Conservation (phyloP, 2,797 vertebrate genomes). For the Neosilurus mollespiculum region DNA sequence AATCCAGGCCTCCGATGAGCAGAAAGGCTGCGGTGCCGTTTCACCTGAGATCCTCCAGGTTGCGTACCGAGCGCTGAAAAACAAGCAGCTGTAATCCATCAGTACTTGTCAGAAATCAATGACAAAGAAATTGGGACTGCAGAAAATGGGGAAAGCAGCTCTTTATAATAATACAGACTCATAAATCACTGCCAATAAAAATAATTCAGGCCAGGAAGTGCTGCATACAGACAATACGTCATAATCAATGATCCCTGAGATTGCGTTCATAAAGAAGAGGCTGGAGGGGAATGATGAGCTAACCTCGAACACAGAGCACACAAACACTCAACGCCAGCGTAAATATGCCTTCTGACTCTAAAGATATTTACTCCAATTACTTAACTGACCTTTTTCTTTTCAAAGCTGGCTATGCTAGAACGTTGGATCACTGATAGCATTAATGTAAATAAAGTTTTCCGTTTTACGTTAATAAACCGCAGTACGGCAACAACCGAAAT, state of each 20-base stretch:
- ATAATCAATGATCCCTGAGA: conserved; percentile 47
- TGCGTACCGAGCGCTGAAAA: conserved; percentile 40
- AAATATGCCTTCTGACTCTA: not conserved
- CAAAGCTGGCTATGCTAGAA: too few species aligned
- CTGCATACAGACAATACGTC: conserved; percentile 41
- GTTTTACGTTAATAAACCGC: too few species aligned
- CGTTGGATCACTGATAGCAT: not conserved
- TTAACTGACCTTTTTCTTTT: not conserved
- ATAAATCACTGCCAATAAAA: conserved; percentile 66
- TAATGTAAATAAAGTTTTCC: too few species aligned
- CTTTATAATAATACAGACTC: conserved; percentile 55
- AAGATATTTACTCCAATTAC: not conserved
- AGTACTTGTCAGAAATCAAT: conserved; percentile 66
- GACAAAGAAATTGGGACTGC: conserved; percentile 66
- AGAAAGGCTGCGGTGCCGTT: conserved; percentile 12
- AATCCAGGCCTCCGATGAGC: not conserved
- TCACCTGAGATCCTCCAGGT: not conserved
- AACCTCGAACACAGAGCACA: not conserved
- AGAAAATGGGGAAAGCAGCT: conserved; percentile 57
- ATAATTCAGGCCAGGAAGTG: conserved; percentile 59
- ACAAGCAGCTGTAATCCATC: conserved; percentile 60
- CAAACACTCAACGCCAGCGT: conserved; percentile 14
- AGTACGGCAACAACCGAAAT: too few species aligned
- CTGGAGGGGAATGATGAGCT: conserved; percentile 17
- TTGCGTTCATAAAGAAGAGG: conserved; percentile 28